These are phyloP conservation scores for Felis catus DNA, from an alignment of 2,113 vertebrate species.

Conservation along the genomic window F.catus_Fca126_mat1.0 CM031423.1:2925001-2925500, in stretches of 20 bases:
- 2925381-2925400: slow-evolving; percentile 42
- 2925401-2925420: slow-evolving; percentile 74
- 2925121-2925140: background rate
- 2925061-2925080: background rate
- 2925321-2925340: background rate
- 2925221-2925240: background rate
- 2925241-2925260: slow-evolving; percentile 14
- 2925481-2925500: slow-evolving; percentile 53
- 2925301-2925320: slow-evolving; percentile 31
- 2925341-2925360: slow-evolving; percentile 52
- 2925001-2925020: background rate
- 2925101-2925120: background rate
- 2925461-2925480: slow-evolving; percentile 69
- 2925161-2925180: slow-evolving; percentile 29
- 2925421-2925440: slow-evolving; percentile 62
- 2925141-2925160: slow-evolving; percentile 47
- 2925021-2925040: rapidly evolving
- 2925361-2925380: slow-evolving; percentile 67
- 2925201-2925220: slow-evolving; percentile 22
- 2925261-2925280: background rate
- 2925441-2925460: slow-evolving; percentile 64
- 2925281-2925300: background rate
- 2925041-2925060: background rate
- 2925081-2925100: background rate
- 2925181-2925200: slow-evolving; percentile 55